phyloP scores from a whole-genome alignment of 1,140 invertebrate genomes.

The Limonius californicus region DNA sequence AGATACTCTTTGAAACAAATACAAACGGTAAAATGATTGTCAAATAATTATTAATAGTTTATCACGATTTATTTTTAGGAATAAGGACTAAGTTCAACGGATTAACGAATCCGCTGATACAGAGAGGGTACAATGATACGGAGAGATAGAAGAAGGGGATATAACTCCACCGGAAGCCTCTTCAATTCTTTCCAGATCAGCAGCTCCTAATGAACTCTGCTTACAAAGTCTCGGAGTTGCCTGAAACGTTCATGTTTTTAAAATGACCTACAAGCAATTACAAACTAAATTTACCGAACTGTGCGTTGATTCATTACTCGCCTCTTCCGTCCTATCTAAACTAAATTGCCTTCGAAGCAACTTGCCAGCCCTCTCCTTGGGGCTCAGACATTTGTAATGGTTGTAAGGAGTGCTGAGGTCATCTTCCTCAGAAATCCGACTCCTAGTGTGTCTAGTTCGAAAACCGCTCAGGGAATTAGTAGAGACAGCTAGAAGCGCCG shows the following conservation, averaged over 20 bases:
- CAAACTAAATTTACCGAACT: neutral
- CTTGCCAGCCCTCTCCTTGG: constrained; percentile 57
- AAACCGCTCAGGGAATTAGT: constrained; percentile 49
- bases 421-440: constrained; percentile 48
- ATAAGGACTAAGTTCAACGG: constrained; percentile 23
- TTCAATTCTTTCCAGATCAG: constrained; percentile 68
- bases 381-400: constrained; percentile 61
- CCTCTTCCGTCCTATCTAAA: constrained; percentile 61
- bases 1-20: neutral
- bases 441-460: constrained; percentile 45
- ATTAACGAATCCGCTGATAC: constrained; percentile 44
- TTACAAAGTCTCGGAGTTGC: constrained; percentile 54
- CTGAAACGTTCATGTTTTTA: constrained; percentile 19
- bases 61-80: too few species aligned
- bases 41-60: neutral
- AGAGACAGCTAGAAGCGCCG: constrained; percentile 54
- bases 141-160: constrained; percentile 33
- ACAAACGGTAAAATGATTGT: constrained; percentile 2
- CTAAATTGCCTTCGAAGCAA: constrained; percentile 66
- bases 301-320: constrained; percentile 27
- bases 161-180: constrained; percentile 53
- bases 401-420: constrained; percentile 70
- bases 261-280: neutral
- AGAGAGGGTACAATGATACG: constrained; percentile 41
- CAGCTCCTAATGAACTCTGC: constrained; percentile 67